Base-by-base conservation (phyloP, 2,797 vertebrate species). In the Anguilla marmorata region DNA sequence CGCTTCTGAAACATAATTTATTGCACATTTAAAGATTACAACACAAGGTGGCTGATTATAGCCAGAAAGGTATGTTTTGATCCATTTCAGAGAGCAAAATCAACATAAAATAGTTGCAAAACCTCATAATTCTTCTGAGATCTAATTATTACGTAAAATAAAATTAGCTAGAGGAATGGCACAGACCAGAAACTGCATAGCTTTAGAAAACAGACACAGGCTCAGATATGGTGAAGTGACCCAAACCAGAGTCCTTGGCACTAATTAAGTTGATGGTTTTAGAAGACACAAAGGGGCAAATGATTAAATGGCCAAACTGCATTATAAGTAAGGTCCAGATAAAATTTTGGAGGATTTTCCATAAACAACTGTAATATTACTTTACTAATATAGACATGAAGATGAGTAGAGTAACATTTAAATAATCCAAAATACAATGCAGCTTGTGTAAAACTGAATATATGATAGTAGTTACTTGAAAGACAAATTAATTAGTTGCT, bases 111-210 rank as follows among this genome's bases (percentile, higher is more conserved):
- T 48, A 12, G 41, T 86, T 69, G 45, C 85, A 86, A 69, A 86
- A 27, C 21, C 14, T 11, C 41, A 69, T 50, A 27, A 50, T 48
- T 85, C 14, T 41, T 86, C 37, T 21, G 63, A 86, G 41, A 50
- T 33, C 14, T 33, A 30, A 30, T 5, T 84, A 84, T 84, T 84
- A 66, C 69, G 41, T 27, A 54, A 85, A 58, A 85, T 60, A 56
- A 85, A 60, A 85, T 85, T 41, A 41, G 19, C 33, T 85, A 24
- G 33, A 95, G 94, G 91, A 93, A 94, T 93, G 92, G 91, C 90
- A 92, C 27, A 60, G 91, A 91, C 91, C 87, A 76, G 91, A 93
- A 94, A 94, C 95, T 96, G 96, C 95, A 96, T 96, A 95, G 94
- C 93, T 95, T 96, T 89, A 72, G 37, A 82, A 76, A 88, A 88